Base-by-base conservation (phyloP, 1,140 invertebrate genomes). In the Potamilus streckersoni region DNA sequence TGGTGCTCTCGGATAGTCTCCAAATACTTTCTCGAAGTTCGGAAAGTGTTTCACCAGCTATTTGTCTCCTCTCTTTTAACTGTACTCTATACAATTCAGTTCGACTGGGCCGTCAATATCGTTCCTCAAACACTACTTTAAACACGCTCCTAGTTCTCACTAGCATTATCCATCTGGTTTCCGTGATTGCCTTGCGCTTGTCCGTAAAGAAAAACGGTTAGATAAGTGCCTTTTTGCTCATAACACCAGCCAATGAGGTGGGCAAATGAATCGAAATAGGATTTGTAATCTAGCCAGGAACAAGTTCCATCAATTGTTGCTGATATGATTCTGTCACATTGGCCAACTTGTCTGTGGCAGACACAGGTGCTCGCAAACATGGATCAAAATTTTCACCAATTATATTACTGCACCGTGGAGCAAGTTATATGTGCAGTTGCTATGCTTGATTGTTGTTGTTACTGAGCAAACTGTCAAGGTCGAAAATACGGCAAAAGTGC, bases 231-330 rank as follows among this genome's bases (percentile, higher is more conserved):
- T 67, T 73, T 73, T 57, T 73, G 38, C 58, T 60, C 49, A 49
- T 69, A 57, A 15, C 58, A 20, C 76, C 70, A 73, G 19, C 59
- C 57, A 55, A 56, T 69, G 57, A 73, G n/a, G 17, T 55, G 68
- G 38, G 76, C 71, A 58, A 71, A 78, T 55, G 70, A 60, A 56
- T 78, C 70, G 58, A 78, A 78, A 66, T 78, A 71, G 49, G 68
- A 65, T 56, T 66, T 78, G 60, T 78, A 73, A 60, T 78, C 66
- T 27, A 69, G 20, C 70, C 71, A 78, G 38, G 63, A n/a, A 19
- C 64, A 57, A 8, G 17, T 68, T 31, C 76, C 70, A 72, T 78
- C 71, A 73, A 69, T 64, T 64, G 70, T 78, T 16, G 59, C 73
- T 55, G 73, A 68, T 31, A 31, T 31, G 27, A 31, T 31, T 31